Conservation (phyloP, 2,888 invertebrate species). For the Spodoptera picta region DNA sequence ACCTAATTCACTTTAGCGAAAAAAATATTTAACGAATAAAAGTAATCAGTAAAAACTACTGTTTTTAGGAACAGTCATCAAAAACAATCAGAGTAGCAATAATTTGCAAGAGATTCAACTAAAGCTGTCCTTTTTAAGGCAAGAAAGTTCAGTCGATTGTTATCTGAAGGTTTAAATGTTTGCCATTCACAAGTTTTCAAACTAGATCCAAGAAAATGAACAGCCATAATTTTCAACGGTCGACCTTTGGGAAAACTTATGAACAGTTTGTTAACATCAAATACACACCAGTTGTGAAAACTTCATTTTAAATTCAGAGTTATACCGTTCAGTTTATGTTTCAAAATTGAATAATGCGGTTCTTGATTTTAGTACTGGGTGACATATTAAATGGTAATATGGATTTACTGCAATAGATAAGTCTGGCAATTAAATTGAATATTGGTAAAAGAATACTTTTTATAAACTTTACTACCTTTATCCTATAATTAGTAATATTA, state of each 20-base stretch:
- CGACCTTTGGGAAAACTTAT: conserved; percentile 7
- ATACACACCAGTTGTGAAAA: conserved; percentile 6
- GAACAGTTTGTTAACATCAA: conserved; percentile 13
- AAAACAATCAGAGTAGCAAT: conserved; percentile 1
- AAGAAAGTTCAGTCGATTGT: conserved; percentile 33
- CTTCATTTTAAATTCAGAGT: background rate
- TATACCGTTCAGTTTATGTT: too few species aligned
- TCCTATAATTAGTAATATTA: too few species aligned
- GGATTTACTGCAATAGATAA: too few species aligned
- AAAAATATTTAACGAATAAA: too few species aligned
- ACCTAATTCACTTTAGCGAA: too few species aligned
- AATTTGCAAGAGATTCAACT: conserved; percentile 29
- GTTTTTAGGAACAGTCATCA: background rate
- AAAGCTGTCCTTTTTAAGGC: conserved; percentile 28
- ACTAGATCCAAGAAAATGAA: conserved; percentile 37
- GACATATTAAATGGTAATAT: too few species aligned
- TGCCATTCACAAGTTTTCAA: conserved; percentile 42
- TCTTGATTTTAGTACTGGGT: too few species aligned
- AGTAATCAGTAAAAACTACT: background rate
- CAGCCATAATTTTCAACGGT: conserved; percentile 24
- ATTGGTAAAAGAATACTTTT: too few species aligned
- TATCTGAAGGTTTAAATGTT: conserved; percentile 32
- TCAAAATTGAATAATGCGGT: too few species aligned
- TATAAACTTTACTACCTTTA: too few species aligned
- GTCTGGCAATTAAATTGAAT: too few species aligned